A percentile compares a stretch with the other conserved stretches of the same genome.
phyloP scores from a whole-genome alignment of 37 sponge, comb jelly and placozoan genomes.

The Beroe ovata region DNA sequence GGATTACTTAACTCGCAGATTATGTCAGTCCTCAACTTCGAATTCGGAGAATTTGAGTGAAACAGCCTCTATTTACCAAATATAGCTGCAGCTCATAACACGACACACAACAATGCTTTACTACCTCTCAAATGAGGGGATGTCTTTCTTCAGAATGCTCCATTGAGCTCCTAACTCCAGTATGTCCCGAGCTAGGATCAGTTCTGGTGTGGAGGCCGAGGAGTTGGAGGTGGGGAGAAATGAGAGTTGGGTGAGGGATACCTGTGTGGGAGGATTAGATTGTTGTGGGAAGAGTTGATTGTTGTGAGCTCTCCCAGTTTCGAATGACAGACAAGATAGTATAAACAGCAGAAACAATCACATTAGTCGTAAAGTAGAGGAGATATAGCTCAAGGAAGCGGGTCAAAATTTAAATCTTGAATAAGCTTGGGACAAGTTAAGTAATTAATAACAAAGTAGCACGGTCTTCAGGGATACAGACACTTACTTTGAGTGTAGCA shows the following conservation, averaged over 20 bases:
- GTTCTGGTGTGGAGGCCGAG: slow-evolving; percentile 22
- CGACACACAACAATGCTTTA: neutral
- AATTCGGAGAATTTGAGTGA: too few relatives aligned
- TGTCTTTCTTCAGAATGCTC: slow-evolving; percentile 86
- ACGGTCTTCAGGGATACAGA: too few relatives aligned
- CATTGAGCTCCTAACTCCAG: slow-evolving; percentile 95
- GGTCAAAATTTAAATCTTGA: neutral
- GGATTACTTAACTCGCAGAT: too few relatives aligned
- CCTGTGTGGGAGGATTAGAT: too few relatives aligned
- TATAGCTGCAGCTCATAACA: too few relatives aligned
- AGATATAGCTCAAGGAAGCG: neutral
- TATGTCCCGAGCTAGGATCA: slow-evolving; percentile 71
- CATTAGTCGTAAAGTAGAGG: too few relatives aligned
- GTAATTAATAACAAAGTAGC: neutral
- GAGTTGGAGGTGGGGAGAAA: slow-evolving; percentile 73
- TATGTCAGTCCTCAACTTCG: too few relatives aligned
- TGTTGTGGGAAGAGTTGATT: too few relatives aligned
- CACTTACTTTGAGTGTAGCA: neutral
- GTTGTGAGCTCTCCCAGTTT: too few relatives aligned
- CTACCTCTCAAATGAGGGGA: slow-evolving; percentile 80
- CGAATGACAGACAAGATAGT: too few relatives aligned
- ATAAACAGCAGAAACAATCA: too few relatives aligned
- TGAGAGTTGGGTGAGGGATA: slow-evolving; percentile 70
- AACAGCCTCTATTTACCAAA: too few relatives aligned
- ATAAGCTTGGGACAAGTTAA: neutral